phyloP scores from a whole-genome alignment of 2,888 invertebrate genomes.

The Sminthurides aquaticus region DNA sequence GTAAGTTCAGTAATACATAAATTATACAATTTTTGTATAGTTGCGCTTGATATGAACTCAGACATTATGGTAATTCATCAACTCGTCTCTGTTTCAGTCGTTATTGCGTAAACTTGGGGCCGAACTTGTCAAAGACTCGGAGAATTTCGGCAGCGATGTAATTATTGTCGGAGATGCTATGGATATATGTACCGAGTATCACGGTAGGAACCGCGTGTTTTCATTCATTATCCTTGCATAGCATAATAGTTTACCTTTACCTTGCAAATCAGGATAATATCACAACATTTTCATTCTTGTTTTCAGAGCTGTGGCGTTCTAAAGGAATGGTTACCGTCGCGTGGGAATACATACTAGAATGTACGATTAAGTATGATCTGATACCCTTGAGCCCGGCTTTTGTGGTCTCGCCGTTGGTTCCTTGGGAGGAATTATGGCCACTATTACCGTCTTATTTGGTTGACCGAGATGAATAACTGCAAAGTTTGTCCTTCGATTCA shows the following conservation, averaged over 20 bases:
- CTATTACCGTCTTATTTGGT: not conserved
- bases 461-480: not conserved
- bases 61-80: not conserved
- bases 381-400: slow-evolving; percentile 7
- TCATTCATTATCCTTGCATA: not conserved
- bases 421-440: not conserved
- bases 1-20: slow-evolving; percentile 24
- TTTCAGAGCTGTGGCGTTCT: slow-evolving; percentile 29
- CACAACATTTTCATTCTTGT: too few species aligned
- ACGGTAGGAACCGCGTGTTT: slow-evolving; percentile 29
- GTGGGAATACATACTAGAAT: slow-evolving; percentile 40
- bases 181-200: slow-evolving; percentile 19
- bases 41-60: too few species aligned
- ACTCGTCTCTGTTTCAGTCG: slow-evolving; percentile 26
- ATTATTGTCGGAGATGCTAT: slow-evolving; percentile 31
- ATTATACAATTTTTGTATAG: too few species aligned
- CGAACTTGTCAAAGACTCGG: slow-evolving; percentile 18
- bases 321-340: slow-evolving; percentile 33
- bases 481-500: too few species aligned
- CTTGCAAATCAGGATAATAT: too few species aligned
- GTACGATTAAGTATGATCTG: slow-evolving; percentile 30
- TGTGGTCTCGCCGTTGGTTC: not conserved
- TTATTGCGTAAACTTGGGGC: slow-evolving; percentile 32
- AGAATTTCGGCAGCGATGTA: slow-evolving; percentile 10
- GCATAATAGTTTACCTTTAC: not conserved